Evolutionary conservation across 2,888 invertebrate genomes (phyloP), one percentile per base, ranked within the genome.

Genomic region (Pherbina coryleti): DNA sequence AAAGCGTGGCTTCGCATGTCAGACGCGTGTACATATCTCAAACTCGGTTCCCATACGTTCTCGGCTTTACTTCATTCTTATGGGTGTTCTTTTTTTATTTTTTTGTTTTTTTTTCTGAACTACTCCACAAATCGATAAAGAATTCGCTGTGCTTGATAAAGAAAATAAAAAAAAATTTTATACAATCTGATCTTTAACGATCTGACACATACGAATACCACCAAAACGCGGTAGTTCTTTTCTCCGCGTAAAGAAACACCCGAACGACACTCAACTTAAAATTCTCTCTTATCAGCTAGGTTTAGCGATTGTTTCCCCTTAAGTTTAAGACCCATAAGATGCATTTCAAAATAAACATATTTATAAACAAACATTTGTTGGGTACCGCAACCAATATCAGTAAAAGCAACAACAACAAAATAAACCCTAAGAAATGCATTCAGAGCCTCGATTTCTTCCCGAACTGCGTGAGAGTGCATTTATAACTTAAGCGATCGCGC

Each of bases 291-390:
- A 73, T 73, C 73, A 73, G 62, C 37, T 22, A 60, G 5, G 34
- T 71, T 71, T 28, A 73, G 57, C 25, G 60, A 28, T 73, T 14
- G 49, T 28, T 60, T 9, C 60, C 62, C 60, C 28, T 28, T 22
- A 37, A 37, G 37, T 49, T 14, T 37, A 22, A 19, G 49, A 34
- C 55, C 57, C 57, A 34, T 34, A 34, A 37, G 9, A 19, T 67
- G 67, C 37, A 75, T 75, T 75, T 66, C 67, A 66, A 75, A 67
- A 67, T 67, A 75, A 75, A 75, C 37, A 64, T 74, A 75, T 75
- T 75, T 75, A 75, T 75, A 75, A 75, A 75, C 67, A 75, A 75
- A 75, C 75, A 66, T 34, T 62, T 74, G 62, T 74, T 62, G 62
- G 62, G 51, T 25, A 53, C 44, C 44, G 44, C 14, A 44, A 14